Base-by-base conservation (phyloP, 2,113 vertebrate genomes). In the Callochromis pleurospilus region DNA sequence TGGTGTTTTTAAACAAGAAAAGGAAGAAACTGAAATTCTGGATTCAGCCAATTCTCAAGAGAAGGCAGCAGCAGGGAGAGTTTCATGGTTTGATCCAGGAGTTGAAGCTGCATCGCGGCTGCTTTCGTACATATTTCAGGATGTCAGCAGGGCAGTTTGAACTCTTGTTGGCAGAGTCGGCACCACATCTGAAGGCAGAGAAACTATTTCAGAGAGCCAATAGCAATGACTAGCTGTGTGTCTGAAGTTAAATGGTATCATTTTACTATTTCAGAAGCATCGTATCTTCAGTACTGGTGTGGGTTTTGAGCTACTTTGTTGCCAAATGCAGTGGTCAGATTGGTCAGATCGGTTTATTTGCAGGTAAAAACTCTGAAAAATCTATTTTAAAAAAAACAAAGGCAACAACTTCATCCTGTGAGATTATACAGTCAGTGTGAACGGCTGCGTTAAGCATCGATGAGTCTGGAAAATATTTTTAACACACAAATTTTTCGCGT, bases 321-420 rank as follows among this genome's bases (percentile, higher is more conserved):
- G 60, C 11, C 33, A 65, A 38, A 65, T 13, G 33, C 10, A 65
- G 33, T 65, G 60, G 60, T 65, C 33, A 38, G 17, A 65, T 65
- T 38, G 19, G 10, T 62, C 58, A 65, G 31, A n/a, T 65, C 1
- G 1, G 60, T 68, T 5, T 68, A 68, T 38, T 68, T 68, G 33
- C 33, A 38, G 19, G 60, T 38, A 68, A 68, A 65, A 65, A 38
- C 10, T 13, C 60, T 5, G 33, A 38, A 65, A 65, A 65, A 38
- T 38, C 2, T 0, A 38, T 62, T 62, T 33, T 0, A n/a, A 65
- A 62, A 62, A 7, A 31, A 31, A 1, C 4, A 33, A 12, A 12
- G 60, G 10, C 60, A n/a, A 38, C 10, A 65, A 13, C 19, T 65
- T 65, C 33, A 38, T 65, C 60, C 33, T 38, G 60, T 38, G 33